phyloP scores from a whole-genome alignment of 2,797 vertebrate genomes.

The Remorina albescens region DNA sequence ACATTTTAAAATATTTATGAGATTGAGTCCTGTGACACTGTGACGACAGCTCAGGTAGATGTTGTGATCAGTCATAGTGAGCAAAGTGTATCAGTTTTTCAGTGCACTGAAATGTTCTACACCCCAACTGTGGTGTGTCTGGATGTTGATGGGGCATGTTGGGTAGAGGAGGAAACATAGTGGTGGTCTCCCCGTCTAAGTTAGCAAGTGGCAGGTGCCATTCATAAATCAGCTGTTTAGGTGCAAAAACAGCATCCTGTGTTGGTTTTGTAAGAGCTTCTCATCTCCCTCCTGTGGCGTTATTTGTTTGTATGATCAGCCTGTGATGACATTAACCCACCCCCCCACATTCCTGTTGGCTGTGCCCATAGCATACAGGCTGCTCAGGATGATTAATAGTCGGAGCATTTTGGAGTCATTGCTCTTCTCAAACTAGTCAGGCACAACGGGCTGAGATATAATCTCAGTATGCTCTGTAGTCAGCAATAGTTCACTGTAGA shows the following conservation, averaged over 20 bases:
- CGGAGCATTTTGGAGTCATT: conserved; percentile 73
- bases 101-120: conserved; percentile 32
- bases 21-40: conserved; percentile 36
- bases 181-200: conserved; percentile 43
- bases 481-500: conserved; percentile 64
- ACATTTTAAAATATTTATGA: conserved; percentile 68
- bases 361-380: conserved; percentile 68
- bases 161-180: conserved; percentile 34
- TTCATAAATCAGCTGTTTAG: conserved; percentile 45
- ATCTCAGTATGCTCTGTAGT: conserved; percentile 73
- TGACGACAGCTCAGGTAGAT: conserved; percentile 22
- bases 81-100: conserved; percentile 23
- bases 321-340: conserved; percentile 58
- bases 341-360: conserved; percentile 58
- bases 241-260: conserved; percentile 19
- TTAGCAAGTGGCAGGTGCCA: conserved; percentile 38
- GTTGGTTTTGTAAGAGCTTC: conserved; percentile 33
- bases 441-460: conserved; percentile 71
- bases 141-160: conserved; percentile 53
- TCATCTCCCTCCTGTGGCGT: conserved; percentile 22
- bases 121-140: conserved; percentile 27
- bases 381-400: conserved; percentile 78
- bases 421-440: conserved; percentile 67
- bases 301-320: conserved; percentile 68
- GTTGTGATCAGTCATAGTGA: conserved; percentile 9